Conservation (phyloP, 2,113 vertebrate genomes). For the Pterophyllum scalare region DNA sequence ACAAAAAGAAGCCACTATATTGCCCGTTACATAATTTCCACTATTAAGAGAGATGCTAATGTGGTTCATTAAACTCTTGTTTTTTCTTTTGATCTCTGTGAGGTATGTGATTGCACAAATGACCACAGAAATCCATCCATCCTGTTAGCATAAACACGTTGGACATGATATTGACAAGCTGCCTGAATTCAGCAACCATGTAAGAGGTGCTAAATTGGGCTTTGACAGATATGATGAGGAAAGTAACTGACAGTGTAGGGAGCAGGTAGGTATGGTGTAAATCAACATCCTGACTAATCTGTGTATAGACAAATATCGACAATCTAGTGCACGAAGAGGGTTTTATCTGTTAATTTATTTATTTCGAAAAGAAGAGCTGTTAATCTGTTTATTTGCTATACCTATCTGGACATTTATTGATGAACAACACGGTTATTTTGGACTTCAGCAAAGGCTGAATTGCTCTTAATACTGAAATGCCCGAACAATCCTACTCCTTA, state of each 20-base stretch:
- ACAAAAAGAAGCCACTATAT: slow-evolving; percentile 14
- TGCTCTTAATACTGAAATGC: background rate
- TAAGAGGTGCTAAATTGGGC: background rate
- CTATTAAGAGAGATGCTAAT: background rate
- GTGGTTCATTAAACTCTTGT: background rate
- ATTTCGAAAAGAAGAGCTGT: background rate
- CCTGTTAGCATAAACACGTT: background rate
- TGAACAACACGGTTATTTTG: background rate
- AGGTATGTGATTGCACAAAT: background rate
- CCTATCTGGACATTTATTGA: background rate
- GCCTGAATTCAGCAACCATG: background rate
- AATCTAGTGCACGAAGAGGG: rapidly evolving
- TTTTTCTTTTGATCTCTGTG: too few relatives aligned
- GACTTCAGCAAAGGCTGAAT: background rate
- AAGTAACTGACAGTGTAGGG: background rate
- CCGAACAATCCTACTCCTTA: background rate
- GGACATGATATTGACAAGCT: background rate
- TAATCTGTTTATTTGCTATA: background rate
- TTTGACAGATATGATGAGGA: background rate
- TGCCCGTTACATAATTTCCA: slow-evolving; percentile 12
- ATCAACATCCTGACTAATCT: background rate
- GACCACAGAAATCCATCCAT: rapidly evolving
- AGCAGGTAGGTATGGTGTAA: background rate
- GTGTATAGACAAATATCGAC: background rate
- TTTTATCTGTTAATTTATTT: background rate